Percentiles rank a stretch among this genome's conserved stretches.
Conservation (phyloP, 2,888 invertebrate genomes). For the Euproctis similis region DNA sequence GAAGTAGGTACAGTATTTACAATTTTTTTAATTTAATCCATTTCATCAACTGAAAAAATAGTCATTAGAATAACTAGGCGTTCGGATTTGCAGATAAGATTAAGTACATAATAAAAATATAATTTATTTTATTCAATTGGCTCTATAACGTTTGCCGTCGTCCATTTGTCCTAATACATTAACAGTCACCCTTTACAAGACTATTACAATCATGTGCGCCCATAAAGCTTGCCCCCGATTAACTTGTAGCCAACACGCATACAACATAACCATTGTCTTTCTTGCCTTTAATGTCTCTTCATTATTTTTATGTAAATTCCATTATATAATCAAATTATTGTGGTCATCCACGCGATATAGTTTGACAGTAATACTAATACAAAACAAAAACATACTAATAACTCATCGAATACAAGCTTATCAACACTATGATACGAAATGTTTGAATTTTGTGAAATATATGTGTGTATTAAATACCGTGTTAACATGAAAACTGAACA, state of each 20-base stretch:
- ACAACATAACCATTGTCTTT: conserved; percentile 31
- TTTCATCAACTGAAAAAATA: no score
- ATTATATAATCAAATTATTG: conserved; percentile 48
- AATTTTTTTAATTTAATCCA: no score
- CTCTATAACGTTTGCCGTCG: conserved; percentile 19
- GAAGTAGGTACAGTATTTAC: no score
- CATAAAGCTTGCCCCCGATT: conserved; percentile 47
- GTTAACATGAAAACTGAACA: conserved; percentile 9
- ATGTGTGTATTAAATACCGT: no score
- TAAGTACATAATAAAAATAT: neutral
- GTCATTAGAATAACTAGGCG: no score
- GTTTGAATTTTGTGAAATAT: conserved; percentile 12
- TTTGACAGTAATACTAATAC: conserved; percentile 22
- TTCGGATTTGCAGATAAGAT: no score
- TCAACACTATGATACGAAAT: conserved; percentile 41
- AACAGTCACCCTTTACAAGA: conserved; percentile 48
- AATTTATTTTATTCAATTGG: conserved; percentile 11
- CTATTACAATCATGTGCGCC: conserved; percentile 49
- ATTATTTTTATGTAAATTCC: conserved; percentile 49
- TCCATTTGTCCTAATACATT: conserved; percentile 41
- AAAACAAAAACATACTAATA: no score
- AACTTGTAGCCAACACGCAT: conserved; percentile 41
- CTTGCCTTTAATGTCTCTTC: conserved; percentile 29
- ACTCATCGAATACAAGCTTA: conserved; percentile 25
- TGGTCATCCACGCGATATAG: conserved; percentile 41